phyloP scores from a whole-genome alignment of 2,888 invertebrate species.

The Epirrhoe tristata region DNA sequence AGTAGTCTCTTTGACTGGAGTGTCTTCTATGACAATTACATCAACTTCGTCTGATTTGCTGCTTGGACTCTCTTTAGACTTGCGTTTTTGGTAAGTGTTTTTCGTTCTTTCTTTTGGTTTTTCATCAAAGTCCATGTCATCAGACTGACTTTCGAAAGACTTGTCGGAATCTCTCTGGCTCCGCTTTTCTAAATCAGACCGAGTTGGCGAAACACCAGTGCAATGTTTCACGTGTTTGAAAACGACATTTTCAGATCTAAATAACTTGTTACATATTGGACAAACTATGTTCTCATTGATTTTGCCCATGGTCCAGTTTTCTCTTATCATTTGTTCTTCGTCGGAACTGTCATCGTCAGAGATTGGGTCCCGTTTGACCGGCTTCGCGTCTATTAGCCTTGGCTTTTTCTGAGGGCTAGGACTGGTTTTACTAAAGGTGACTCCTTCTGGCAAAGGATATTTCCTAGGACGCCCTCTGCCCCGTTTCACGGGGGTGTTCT shows the following conservation, averaged over 20 bases:
- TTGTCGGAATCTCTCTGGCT: constrained; percentile 68
- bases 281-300: constrained; percentile 82
- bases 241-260: constrained; percentile 81
- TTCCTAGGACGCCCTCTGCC: constrained; percentile 79
- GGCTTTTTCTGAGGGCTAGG: constrained; percentile 73
- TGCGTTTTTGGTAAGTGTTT: constrained; percentile 57
- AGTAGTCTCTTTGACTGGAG: constrained; percentile 54
- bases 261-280: constrained; percentile 80
- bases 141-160: constrained; percentile 59
- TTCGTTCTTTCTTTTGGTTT: constrained; percentile 51
- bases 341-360: constrained; percentile 64
- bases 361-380: constrained; percentile 48
- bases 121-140: constrained; percentile 63
- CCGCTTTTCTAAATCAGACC: constrained; percentile 74
- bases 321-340: constrained; percentile 65
- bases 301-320: constrained; percentile 84
- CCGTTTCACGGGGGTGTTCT: constrained; percentile 70
- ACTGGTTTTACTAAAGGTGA: constrained; percentile 53
- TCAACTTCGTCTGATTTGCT: constrained; percentile 58
- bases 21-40: constrained; percentile 68
- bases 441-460: constrained; percentile 70
- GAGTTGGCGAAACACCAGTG: constrained; percentile 76
- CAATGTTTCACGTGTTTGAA: constrained; percentile 84
- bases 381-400: constrained; percentile 64
- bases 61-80: constrained; percentile 58